Conservation (phyloP, 1,140 invertebrate genomes). For the Cardiocondyla obscurior region DNA sequence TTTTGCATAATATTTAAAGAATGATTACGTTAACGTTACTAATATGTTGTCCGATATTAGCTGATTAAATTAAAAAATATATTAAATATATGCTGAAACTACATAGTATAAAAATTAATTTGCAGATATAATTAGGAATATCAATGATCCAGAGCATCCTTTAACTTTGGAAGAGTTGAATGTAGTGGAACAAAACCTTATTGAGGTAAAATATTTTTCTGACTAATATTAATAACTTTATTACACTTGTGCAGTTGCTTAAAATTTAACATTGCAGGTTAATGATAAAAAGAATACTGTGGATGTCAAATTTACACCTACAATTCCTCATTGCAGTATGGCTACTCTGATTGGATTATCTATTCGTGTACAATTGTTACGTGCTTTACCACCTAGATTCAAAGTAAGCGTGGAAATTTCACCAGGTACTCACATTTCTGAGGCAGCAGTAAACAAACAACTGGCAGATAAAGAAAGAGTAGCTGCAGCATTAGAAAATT, state of each 20-base stretch:
- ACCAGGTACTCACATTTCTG: constrained; percentile 96
- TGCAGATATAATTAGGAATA: constrained; percentile 94
- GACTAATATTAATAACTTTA: background rate
- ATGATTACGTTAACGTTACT: background rate
- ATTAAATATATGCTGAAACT: background rate
- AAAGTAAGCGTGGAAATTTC: constrained; percentile 96
- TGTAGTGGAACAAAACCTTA: constrained; percentile 94
- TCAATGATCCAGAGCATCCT: constrained; percentile 99
- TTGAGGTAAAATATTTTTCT: constrained; percentile 84
- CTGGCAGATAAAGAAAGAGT: constrained; percentile 99
- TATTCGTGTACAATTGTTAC: constrained; percentile 94
- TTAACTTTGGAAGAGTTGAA: constrained; percentile 97
- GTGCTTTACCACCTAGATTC: constrained; percentile 93
- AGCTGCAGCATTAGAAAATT: constrained; percentile 97
- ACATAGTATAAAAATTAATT: constrained; percentile 32
- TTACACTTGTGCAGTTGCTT: background rate
- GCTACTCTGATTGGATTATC: constrained; percentile 97
- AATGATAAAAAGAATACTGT: constrained; percentile 90
- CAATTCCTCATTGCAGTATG: constrained; percentile 99
- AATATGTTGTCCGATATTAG: background rate
- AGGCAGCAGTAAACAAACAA: constrained; percentile 98
- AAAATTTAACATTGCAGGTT: constrained; percentile 81
- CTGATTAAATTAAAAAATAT: background rate
- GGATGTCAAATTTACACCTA: constrained; percentile 95
- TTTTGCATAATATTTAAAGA: background rate